Base-by-base conservation (phyloP, 92 coral and sea anemone species). In the Phenganax stokvisi region DNA sequence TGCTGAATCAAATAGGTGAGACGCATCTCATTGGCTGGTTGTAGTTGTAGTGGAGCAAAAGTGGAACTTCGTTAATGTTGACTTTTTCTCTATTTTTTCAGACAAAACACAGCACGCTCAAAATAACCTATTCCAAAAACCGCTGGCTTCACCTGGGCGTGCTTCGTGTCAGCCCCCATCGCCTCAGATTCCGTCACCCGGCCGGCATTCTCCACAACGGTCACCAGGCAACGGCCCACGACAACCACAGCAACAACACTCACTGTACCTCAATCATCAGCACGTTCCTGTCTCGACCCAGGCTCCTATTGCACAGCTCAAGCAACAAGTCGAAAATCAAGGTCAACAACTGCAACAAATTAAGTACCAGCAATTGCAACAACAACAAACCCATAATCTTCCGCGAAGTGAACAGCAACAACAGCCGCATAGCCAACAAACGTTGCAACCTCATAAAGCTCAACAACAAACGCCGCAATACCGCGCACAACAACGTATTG, bases 401-500 rank as follows among this genome's bases (percentile, higher is more conserved):
- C 83, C 51, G 31, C 83, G 69, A 52, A 56, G 55, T 20, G 58
- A 51, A 52, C 57, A 73, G 6, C 83, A 63, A 52, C 83, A 76
- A 30, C 81, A 51, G n/a, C 29, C 52, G 29, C 72, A 63, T 20
- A 20, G 25, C 25, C 25, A 20, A 20, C 25, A 20, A 20, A 20
- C 25, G 25, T 20, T 20, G 25, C 25, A 20, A 20, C 25, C 25
- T 20, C 25, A 20, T 30, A 72, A 79, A 79, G 55, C 51, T 47
- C 83, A 63, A 78, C 57, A 72, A 51, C 76, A 76, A 61, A 17
- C 11, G 15, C 51, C 83, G 74, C 97, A 96, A 73, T 84, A 90
- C 54, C 99, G 97, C 0, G 87, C 92, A 15, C 99, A 96, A 68
- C 99, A 94, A 7, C 97, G 99, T 17, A 74, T 96, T 16, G 99